These are phyloP conservation scores for Thamnophis sirtalis DNA, from an alignment of 2,113 vertebrate genomes.

Conservation along the genomic window DNA sequence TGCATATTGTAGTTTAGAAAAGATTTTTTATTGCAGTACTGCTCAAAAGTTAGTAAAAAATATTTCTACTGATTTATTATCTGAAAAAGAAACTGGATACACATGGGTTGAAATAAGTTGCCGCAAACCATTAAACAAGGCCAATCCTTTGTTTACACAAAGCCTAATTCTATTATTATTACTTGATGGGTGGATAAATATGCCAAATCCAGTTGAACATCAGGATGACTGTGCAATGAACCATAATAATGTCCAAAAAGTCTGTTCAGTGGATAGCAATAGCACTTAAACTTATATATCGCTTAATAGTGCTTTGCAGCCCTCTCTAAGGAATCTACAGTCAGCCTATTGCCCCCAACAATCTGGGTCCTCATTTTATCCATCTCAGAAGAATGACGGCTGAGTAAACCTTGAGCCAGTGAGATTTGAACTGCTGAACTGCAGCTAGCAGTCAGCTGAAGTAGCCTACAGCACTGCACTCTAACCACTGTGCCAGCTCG, in stretches of 20 bases:
- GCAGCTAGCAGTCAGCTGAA: too few species aligned
- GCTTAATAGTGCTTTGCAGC: too few species aligned
- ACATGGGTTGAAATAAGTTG: constrained; percentile 3
- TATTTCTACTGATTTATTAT: constrained; percentile 25
- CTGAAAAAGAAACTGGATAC: not conserved
- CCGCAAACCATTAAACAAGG: not conserved
- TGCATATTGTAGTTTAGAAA: constrained; percentile 26
- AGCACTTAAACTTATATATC: too few species aligned
- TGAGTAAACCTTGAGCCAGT: too few species aligned
- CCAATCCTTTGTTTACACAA: not conserved
- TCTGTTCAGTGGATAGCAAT: too few species aligned
- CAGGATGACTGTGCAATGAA: not conserved
- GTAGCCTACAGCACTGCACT: too few species aligned
- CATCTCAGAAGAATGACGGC: too few species aligned
- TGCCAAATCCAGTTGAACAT: not conserved
- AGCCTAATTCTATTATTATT: constrained; percentile 18
- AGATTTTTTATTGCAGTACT: not conserved
- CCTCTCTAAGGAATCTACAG: too few species aligned
- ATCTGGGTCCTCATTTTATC: too few species aligned
- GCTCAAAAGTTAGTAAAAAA: not conserved
- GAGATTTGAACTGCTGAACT: too few species aligned
- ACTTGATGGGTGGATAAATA: not conserved
- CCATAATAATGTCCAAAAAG: not conserved
- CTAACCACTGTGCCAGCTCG: too few species aligned
- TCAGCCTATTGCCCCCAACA: too few species aligned